Evolutionary conservation across 2,113 vertebrate species (phyloP).

Genomic region (Passer domesticus): DNA sequence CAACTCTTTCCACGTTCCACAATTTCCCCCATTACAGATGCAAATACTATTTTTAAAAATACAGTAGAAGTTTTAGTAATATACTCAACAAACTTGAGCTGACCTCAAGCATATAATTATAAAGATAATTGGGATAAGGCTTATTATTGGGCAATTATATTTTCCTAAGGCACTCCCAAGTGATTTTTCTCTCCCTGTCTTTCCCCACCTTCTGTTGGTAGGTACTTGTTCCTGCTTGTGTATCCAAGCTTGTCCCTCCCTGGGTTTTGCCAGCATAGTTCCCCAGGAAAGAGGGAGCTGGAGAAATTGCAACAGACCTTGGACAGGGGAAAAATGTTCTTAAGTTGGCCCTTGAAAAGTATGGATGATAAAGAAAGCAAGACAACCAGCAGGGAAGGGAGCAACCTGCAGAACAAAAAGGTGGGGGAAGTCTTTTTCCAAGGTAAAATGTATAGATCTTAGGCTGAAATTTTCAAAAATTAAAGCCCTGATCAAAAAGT

Average conservation of each 20-base stretch:
- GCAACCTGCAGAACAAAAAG: not conserved
- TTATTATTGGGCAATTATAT: not conserved
- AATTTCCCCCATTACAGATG: not conserved
- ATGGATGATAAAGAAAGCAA: not conserved
- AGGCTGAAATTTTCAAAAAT: not conserved
- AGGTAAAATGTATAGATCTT: not conserved
- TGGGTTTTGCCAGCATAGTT: not conserved
- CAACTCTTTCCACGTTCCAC: not conserved
- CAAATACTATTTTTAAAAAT: not conserved
- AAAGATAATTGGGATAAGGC: not conserved
- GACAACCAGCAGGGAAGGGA: not conserved
- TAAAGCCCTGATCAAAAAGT: not conserved
- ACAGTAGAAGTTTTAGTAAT: not conserved
- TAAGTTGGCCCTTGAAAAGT: not conserved
- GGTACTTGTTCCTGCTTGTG: not conserved
- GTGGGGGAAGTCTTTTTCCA: not conserved
- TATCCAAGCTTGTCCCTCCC: not conserved
- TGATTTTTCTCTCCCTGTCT: not conserved
- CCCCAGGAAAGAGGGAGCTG: not conserved
- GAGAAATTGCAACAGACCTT: not conserved
- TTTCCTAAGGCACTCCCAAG: not conserved
- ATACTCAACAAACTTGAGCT: not conserved
- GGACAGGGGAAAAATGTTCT: not conserved
- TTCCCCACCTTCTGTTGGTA: not conserved
- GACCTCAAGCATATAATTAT: not conserved